Conservation (phyloP, 2,113 vertebrate genomes). For the Nipponia nippon region DNA sequence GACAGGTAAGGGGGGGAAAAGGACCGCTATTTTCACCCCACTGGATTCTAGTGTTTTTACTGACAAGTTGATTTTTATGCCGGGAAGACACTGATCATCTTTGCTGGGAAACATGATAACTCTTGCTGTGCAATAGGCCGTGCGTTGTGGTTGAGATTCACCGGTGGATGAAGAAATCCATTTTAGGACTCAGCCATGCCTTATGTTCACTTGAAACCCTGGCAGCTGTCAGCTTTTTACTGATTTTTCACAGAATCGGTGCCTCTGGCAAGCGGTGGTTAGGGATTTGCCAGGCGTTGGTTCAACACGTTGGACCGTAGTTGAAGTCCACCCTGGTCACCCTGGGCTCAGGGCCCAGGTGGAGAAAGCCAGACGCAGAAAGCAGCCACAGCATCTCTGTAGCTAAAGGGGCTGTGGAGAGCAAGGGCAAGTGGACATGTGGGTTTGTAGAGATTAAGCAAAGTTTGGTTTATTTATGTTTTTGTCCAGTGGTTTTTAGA, state of each 20-base stretch:
- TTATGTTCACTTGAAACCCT: neutral
- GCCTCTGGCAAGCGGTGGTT: neutral
- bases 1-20: neutral
- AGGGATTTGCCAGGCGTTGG: neutral
- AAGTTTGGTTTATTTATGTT: neutral
- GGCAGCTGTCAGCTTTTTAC: neutral
- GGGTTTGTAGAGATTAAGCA: neutral
- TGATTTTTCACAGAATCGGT: neutral
- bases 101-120: neutral
- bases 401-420: neutral
- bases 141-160: neutral
- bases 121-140: accelerated
- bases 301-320: accelerated
- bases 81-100: neutral
- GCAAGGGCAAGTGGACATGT: neutral
- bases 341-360: neutral
- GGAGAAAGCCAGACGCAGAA: neutral
- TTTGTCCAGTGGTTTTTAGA: neutral
- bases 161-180: neutral
- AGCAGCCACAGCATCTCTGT: neutral
- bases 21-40: neutral
- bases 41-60: neutral
- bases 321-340: neutral
- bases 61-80: neutral
- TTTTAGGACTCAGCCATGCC: neutral